A percentile compares a stretch with the other conserved stretches of the same genome.
phyloP scores from a whole-genome alignment of 2,797 vertebrate genomes.

The Rhinatrema bivittatum region DNA sequence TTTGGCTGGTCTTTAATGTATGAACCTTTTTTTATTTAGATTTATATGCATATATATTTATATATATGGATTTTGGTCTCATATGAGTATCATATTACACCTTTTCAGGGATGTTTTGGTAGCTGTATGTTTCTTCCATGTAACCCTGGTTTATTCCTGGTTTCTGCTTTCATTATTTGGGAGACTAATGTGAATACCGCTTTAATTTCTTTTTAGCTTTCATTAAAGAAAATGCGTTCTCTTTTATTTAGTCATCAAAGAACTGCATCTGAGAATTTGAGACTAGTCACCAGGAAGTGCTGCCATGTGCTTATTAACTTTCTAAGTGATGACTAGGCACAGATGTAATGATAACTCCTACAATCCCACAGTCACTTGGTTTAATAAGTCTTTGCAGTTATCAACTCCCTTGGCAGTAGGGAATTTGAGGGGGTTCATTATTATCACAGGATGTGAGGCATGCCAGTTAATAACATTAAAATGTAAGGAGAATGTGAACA shows the following conservation, averaged over 20 bases:
- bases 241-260: neutral
- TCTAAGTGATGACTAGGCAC: constrained; percentile 42
- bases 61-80: too few relatives aligned
- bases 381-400: constrained; percentile 34
- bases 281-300: constrained; percentile 5
- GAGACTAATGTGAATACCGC: neutral
- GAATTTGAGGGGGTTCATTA: constrained; percentile 7
- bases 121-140: too few relatives aligned
- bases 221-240: neutral
- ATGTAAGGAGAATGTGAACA: constrained; percentile 2
- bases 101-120: too few relatives aligned
- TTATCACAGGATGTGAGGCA: constrained; percentile 6
- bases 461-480: constrained; percentile 12
- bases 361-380: constrained; percentile 44
- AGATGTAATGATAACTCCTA: constrained; percentile 47
- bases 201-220: neutral
- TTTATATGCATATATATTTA: too few relatives aligned
- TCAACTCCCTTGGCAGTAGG: constrained; percentile 13
- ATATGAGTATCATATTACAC: too few relatives aligned
- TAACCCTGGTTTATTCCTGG: too few relatives aligned
- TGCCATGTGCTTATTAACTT: constrained; percentile 27
- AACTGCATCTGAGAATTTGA: neutral
- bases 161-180: too few relatives aligned
- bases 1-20: too few relatives aligned
- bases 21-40: too few relatives aligned